A percentile compares a stretch with the other conserved stretches of the same genome.
These are phyloP conservation scores for Pseudomyrmex gracilis DNA, from an alignment of 1,140 invertebrate genomes.

Conservation along the genomic window DNA sequence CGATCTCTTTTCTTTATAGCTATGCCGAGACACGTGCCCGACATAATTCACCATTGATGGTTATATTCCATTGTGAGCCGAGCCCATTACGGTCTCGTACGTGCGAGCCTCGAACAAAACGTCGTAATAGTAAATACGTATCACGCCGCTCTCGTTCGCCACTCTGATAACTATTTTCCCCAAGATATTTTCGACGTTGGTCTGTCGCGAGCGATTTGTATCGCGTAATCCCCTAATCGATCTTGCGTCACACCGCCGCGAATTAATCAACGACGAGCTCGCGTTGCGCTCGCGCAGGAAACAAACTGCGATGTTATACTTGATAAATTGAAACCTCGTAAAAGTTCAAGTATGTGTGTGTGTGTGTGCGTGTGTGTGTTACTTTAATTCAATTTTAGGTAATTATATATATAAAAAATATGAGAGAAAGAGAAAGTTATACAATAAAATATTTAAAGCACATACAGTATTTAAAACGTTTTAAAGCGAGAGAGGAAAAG, in stretches of 20 bases:
- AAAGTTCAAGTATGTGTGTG: background rate
- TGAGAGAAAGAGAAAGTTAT: too few species aligned
- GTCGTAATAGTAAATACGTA: slow-evolving; percentile 72
- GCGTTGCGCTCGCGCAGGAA: slow-evolving; percentile 26
- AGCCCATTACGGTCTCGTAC: slow-evolving; percentile 77
- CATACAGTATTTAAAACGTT: too few species aligned
- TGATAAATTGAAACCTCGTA: slow-evolving; percentile 13
- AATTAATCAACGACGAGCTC: slow-evolving; percentile 44
- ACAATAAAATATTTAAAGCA: too few species aligned
- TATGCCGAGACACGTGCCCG: slow-evolving; percentile 77
- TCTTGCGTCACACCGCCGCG: slow-evolving; percentile 34
- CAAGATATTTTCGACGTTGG: slow-evolving; percentile 44
- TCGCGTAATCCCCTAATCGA: slow-evolving; percentile 52
- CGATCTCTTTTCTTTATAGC: slow-evolving; percentile 78
- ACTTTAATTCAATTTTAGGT: background rate
- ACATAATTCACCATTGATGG: slow-evolving; percentile 82
- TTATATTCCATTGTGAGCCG: slow-evolving; percentile 80
- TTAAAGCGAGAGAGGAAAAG: too few species aligned
- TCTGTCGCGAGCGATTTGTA: slow-evolving; percentile 46
- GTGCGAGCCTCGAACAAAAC: slow-evolving; percentile 70
- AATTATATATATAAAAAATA: background rate
- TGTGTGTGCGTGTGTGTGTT: background rate
- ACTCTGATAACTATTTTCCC: slow-evolving; percentile 61
- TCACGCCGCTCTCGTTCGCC: background rate
- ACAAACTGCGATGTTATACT: background rate